These are phyloP conservation scores for Orchestes rusci DNA, from an alignment of 2,888 invertebrate genomes.

Conservation along the genomic window DNA sequence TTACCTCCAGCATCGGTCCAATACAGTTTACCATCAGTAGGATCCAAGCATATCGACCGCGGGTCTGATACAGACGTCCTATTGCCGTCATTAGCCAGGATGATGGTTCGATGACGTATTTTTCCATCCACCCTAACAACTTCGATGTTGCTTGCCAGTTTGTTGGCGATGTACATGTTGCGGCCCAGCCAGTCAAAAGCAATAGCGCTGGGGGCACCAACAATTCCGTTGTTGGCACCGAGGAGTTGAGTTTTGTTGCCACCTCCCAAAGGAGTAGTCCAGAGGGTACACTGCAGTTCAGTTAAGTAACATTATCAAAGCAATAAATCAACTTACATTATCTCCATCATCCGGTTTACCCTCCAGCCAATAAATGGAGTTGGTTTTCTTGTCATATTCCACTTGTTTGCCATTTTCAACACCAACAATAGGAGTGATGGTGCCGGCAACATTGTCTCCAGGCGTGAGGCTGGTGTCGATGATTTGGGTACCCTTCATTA, in stretches of 20 bases:
- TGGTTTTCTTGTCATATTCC: slow-evolving; percentile 85
- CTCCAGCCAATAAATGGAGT: slow-evolving; percentile 83
- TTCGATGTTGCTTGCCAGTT: slow-evolving; percentile 84
- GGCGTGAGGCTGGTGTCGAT: slow-evolving; percentile 74
- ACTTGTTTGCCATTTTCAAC: slow-evolving; percentile 81
- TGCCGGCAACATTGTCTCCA: slow-evolving; percentile 69
- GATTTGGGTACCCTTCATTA: slow-evolving; percentile 83
- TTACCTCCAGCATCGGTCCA: slow-evolving; percentile 90
- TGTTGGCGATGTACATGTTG: slow-evolving; percentile 89
- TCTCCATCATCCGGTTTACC: slow-evolving; percentile 69
- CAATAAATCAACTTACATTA: slow-evolving; percentile 39
- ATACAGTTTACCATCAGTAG: slow-evolving; percentile 87
- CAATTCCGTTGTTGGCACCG: slow-evolving; percentile 74
- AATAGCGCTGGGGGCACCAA: slow-evolving; percentile 83
- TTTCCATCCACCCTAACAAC: slow-evolving; percentile 81
- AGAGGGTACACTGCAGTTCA: slow-evolving; percentile 67
- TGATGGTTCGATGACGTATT: slow-evolving; percentile 71
- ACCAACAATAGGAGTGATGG: slow-evolving; percentile 80
- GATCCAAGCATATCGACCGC: slow-evolving; percentile 81
- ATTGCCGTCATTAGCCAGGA: slow-evolving; percentile 85
- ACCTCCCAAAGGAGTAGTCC: slow-evolving; percentile 74
- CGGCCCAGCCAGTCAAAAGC: slow-evolving; percentile 97
- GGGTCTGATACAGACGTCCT: slow-evolving; percentile 81
- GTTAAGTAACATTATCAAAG: too few relatives aligned
- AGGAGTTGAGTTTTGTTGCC: slow-evolving; percentile 79